phyloP scores from a whole-genome alignment of 2,888 invertebrate genomes.

The Apotomis turbidana region DNA sequence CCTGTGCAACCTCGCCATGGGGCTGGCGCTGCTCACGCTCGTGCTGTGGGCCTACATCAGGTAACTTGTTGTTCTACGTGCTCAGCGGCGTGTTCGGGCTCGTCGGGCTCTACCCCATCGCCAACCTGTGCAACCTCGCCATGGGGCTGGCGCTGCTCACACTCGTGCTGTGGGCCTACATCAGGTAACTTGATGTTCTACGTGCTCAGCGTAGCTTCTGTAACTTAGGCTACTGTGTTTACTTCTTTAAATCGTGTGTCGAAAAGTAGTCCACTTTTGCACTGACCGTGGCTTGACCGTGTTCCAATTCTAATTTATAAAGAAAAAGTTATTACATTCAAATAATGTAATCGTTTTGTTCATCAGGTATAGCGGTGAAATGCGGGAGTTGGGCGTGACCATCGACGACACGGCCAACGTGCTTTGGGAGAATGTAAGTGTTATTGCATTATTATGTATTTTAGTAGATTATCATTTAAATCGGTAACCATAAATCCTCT shows the following conservation, averaged over 20 bases:
- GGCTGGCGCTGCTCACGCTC: conserved; percentile 91
- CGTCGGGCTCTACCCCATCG: conserved; percentile 92
- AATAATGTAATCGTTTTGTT: neutral
- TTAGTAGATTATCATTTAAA: neutral
- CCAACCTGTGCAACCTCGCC: conserved; percentile 92
- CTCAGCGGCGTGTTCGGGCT: conserved; percentile 93
- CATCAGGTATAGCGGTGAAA: conserved; percentile 95
- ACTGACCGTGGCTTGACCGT: too few species aligned
- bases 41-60: conserved; percentile 96
- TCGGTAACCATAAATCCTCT: neutral
- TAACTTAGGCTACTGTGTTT: too few species aligned
- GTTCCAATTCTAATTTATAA: too few species aligned
- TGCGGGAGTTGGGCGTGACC: conserved; percentile 92
- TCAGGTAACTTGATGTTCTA: conserved; percentile 92
- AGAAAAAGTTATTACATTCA: neutral
- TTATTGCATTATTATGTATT: neutral
- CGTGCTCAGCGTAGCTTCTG: conserved; percentile 86
- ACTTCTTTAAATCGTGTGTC: too few species aligned
- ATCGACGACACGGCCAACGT: conserved; percentile 94
- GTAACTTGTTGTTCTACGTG: conserved; percentile 90
- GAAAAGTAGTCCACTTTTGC: too few species aligned
- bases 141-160: conserved; percentile 94
- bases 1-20: conserved; percentile 93
- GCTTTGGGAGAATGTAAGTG: conserved; percentile 96
- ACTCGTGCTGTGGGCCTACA: conserved; percentile 95